phyloP scores from a whole-genome alignment of 1,140 invertebrate genomes.

The Trissolcus basalis region DNA sequence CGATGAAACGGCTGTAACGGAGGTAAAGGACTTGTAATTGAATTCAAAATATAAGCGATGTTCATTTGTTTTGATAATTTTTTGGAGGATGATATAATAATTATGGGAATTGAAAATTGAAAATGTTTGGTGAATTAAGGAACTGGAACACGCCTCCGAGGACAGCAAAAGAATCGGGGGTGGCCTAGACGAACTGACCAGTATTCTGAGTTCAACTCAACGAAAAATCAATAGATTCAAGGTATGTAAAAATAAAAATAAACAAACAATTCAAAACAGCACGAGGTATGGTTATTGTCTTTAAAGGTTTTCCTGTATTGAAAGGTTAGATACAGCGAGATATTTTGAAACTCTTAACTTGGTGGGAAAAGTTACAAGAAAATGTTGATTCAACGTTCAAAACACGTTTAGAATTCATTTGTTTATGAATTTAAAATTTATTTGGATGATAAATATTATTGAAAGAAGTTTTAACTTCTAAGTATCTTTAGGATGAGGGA shows the following conservation, averaged over 20 bases:
- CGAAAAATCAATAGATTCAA: constrained; percentile 92
- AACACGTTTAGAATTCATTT: no score
- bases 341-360: no score
- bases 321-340: no score
- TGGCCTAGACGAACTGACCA: constrained; percentile 89
- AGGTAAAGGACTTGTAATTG: constrained; percentile 60
- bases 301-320: no score
- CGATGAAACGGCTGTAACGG: constrained; percentile 55
- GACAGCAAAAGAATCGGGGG: constrained; percentile 81
- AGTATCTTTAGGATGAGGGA: no score
- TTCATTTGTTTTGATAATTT: not conserved
- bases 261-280: no score
- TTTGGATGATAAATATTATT: no score
- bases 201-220: constrained; percentile 87
- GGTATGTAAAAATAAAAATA: constrained; percentile 77
- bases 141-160: constrained; percentile 83
- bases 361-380: no score
- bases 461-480: no score
- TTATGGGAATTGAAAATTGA: not conserved
- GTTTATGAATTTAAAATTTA: no score
- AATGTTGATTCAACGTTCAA: no score
- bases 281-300: no score
- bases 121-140: constrained; percentile 72
- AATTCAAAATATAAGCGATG: not conserved
- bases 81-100: not conserved